Evolutionary conservation across 1,140 invertebrate species (phyloP).

Genomic region (Homarus americanus): DNA sequence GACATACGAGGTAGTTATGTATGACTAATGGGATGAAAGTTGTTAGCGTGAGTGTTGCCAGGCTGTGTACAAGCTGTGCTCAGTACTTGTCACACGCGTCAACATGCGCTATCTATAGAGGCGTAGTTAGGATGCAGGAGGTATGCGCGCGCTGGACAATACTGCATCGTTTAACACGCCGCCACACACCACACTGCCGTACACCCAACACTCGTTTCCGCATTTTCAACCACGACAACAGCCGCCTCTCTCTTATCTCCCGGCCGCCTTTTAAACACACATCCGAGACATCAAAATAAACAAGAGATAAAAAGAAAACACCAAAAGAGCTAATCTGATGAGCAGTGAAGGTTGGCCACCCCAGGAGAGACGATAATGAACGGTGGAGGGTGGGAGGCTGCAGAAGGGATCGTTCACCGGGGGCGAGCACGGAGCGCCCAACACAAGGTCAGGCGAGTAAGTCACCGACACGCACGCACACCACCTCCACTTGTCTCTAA

Average conservation of each 20-base stretch:
- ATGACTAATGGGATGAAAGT: neutral
- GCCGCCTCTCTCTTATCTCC: neutral
- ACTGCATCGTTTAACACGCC: neutral
- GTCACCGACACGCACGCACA: slow-evolving; percentile 7
- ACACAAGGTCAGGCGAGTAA: slow-evolving; percentile 19
- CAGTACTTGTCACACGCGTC: no score
- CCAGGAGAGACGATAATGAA: neutral
- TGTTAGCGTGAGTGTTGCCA: no score
- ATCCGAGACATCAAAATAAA: neutral
- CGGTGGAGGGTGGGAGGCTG: neutral
- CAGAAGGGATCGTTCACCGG: neutral
- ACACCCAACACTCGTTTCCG: neutral
- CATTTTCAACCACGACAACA: neutral
- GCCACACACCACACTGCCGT: neutral
- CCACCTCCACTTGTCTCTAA: neutral
- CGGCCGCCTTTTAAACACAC: neutral
- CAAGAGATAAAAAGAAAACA: slow-evolving; percentile 1
- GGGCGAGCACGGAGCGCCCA: slow-evolving; percentile 4
- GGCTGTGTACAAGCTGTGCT: no score
- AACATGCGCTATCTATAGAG: neutral
- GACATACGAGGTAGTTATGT: neutral
- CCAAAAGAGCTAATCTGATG: neutral
- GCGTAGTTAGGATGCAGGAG: neutral
- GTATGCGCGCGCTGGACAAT: neutral
- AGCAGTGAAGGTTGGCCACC: neutral